Evolutionary conservation across 2,113 vertebrate species (phyloP).

Genomic region (Apaloderma vittatum): DNA sequence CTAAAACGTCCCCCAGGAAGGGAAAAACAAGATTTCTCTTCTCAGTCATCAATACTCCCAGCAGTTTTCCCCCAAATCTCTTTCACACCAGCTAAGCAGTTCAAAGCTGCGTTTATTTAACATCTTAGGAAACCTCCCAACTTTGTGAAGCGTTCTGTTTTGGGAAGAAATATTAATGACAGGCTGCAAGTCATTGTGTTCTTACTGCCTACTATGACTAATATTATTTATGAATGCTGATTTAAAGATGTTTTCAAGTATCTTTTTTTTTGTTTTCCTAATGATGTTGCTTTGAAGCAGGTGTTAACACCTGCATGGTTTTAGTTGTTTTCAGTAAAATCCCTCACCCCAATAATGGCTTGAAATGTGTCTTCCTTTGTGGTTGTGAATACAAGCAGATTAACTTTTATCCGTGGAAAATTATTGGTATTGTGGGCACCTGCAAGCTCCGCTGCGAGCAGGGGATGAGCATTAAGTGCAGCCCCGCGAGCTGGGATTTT

Average conservation of each 20-base stretch:
- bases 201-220: background rate
- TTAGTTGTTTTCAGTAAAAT: background rate
- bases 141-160: conserved; percentile 32
- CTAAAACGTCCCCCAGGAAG: conserved; percentile 29
- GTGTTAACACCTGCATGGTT: background rate
- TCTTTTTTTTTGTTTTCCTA: background rate
- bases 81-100: background rate
- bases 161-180: background rate
- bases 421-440: background rate
- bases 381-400: background rate
- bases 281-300: background rate
- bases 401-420: conserved; percentile 52
- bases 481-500: background rate
- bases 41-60: background rate
- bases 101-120: conserved; percentile 2
- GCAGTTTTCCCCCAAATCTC: background rate
- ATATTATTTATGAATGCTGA: background rate
- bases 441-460: background rate
- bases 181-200: background rate
- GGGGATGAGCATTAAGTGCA: background rate
- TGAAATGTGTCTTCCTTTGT: background rate
- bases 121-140: conserved; percentile 32
- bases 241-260: background rate
- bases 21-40: background rate
- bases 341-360: background rate